These are phyloP conservation scores for Morbakka virulenta DNA, from an alignment of 30 jellyfish, hydroid and myxozoan species.

Conservation along the genomic window DNA sequence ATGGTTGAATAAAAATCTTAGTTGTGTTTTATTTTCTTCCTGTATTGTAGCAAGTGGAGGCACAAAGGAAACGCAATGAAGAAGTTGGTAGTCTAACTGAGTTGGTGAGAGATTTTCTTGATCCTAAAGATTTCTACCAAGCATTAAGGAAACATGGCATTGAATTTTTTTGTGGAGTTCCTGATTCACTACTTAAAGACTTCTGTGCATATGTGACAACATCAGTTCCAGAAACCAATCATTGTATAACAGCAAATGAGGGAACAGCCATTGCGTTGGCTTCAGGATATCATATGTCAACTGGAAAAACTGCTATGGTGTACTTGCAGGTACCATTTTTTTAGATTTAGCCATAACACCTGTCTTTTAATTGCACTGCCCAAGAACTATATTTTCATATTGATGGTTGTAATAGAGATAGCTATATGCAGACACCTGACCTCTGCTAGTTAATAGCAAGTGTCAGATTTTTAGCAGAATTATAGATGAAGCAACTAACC, in stretches of 20 bases:
- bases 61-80: constrained; percentile 75
- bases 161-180: constrained; percentile 96
- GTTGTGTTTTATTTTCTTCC: too few species aligned
- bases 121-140: constrained; percentile 82
- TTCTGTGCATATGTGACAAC: constrained; percentile 96
- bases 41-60: background rate
- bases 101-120: constrained; percentile 87
- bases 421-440: background rate
- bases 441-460: background rate
- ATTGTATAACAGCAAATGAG: constrained; percentile 89
- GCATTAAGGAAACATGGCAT: constrained; percentile 97
- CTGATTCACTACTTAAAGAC: constrained; percentile 91
- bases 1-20: too few species aligned
- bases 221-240: constrained; percentile 72
- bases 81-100: constrained; percentile 97
- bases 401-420: background rate
- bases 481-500: too few species aligned
- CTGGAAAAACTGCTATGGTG: constrained; percentile 97
- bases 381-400: background rate
- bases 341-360: too few species aligned
- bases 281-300: constrained; percentile 92
- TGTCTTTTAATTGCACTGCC: background rate
- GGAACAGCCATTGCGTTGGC: constrained; percentile 99
- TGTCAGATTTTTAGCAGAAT: too few species aligned
- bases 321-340: constrained; percentile 75